Base-by-base conservation (phyloP, 2,797 vertebrate genomes). In the Botia almorhae region DNA sequence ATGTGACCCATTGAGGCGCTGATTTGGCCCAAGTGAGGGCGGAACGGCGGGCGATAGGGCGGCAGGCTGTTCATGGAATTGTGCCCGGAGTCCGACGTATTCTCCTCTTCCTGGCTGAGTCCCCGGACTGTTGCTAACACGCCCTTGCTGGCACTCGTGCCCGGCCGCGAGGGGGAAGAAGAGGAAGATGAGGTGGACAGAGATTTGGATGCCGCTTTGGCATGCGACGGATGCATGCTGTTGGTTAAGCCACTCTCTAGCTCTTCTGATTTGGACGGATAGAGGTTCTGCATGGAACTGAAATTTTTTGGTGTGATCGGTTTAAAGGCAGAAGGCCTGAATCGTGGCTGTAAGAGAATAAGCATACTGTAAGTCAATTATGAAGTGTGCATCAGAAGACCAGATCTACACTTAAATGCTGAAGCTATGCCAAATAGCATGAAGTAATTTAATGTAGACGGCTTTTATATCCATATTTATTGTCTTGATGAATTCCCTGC, bases 1-100 rank as follows among this genome's bases (percentile, higher is more conserved):
- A 99, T 96, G 89, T 99, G 96, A 84, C 98, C 96, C 93, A 97
- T 94, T 5, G 98, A 99, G 75, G 97, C 97, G 0, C 97, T 99
- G 91, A 98, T 98, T 86, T 97, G 94, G 83, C 91, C 85, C 56
- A 95, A 92, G 56, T 96, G 93, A 14, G 95, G 95, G 69, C 95
- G 94, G 87, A 96, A 95, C 7, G 95, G 95, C 14, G 93, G 94
- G 51, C 95, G 92, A 1, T 97, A 97, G 0, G 96, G 95, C 0
- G 95, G 96, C 81, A 97, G 95, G 74, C 97, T 98, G 91, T 93
- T 98, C 89, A 97, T 95, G 83, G 97, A 98, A 80, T 98, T 97
- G 83, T 97, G 94, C 69, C 96, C 96, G 0, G 96, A 97, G 87
- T 97, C 97, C 0, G 81, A 97, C 88, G 93, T 84, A 82, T 92